Evolutionary conservation across 2,797 vertebrate species (phyloP).

Genomic region (Enteromius fasciolatus): DNA sequence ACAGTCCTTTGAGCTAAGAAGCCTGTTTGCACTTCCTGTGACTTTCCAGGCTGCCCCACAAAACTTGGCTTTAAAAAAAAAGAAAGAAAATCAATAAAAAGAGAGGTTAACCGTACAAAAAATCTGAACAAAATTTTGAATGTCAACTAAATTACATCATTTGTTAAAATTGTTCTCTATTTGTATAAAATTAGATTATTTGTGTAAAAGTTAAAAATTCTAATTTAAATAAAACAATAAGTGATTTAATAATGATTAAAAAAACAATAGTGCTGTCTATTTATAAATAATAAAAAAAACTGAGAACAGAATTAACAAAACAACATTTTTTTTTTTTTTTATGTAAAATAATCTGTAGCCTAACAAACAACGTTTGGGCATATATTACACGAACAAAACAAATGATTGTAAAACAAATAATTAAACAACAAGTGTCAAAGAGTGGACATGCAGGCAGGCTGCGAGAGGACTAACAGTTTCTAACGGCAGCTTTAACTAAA

Average conservation of each 20-base stretch:
- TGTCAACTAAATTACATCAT: neutral
- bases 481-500: no score
- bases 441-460: no score
- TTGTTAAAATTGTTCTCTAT: neutral
- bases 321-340: no score
- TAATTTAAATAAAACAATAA: neutral
- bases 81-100: neutral
- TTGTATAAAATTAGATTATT: no score
- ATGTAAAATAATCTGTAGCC: no score
- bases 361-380: no score
- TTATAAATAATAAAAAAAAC: no score
- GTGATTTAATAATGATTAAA: neutral
- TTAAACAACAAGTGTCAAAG: no score
- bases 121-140: neutral
- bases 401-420: no score
- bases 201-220: neutral
- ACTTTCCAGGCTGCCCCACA: neutral
- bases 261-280: neutral
- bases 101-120: neutral
- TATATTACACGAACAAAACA: no score
- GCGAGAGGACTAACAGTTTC: no score
- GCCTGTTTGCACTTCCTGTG: neutral
- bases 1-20: slow-evolving; percentile 11
- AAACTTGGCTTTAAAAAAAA: neutral
- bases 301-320: no score